Evolutionary conservation across 92 coral and sea anemone species (phyloP), one percentile per base, ranked within the genome.

Genomic region (Zoanthus sociatus): DNA sequence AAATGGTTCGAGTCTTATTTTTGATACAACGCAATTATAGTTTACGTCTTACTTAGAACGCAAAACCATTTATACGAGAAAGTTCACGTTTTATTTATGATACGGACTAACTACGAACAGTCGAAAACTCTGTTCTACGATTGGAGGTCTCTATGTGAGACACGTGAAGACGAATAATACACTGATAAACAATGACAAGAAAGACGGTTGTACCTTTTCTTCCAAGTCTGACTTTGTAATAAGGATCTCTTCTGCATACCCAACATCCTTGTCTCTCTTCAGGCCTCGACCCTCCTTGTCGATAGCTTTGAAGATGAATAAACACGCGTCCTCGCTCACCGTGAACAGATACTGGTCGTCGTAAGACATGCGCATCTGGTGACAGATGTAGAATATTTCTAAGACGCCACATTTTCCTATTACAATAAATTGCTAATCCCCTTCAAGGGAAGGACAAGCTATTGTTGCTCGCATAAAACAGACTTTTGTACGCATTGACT

Each of bases 261-360:
- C 95, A 33, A 95, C 93, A 82, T 97, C 99, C 77, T 97, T 97
- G 77, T 97, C 99, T 88, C 99, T 73, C 88, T 97, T 97, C 73
- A 95, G 88, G 1, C 99, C 99, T 42, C 99, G 96, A 51, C 99
- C 99, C 90, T 97, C 99, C 79, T 97, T 97, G 83, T 97, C 99
- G 37, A 94, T 94, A 0, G 99, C 99, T 87, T 95, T 97, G 92
- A 92, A 95, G 88, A 97, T 92, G 92, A 93, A 97, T 87, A 97
- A 82, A 87, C 93, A 92, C 13, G 96, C 97, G 78, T 97, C 99
- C 76, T 97, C 99, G 77, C 98, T 93, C 83, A 95, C 99, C 45
- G 98, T 97, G 89, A 97, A 97, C 87, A 97, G 92, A 89, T 97
- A 95, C 75, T 97, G 99, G 84, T 97, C 99, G 56, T 97, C 99